Evolutionary conservation across 2,888 invertebrate genomes (phyloP), one percentile per base, ranked within the genome.

Genomic region (Cybosia mesomella): DNA sequence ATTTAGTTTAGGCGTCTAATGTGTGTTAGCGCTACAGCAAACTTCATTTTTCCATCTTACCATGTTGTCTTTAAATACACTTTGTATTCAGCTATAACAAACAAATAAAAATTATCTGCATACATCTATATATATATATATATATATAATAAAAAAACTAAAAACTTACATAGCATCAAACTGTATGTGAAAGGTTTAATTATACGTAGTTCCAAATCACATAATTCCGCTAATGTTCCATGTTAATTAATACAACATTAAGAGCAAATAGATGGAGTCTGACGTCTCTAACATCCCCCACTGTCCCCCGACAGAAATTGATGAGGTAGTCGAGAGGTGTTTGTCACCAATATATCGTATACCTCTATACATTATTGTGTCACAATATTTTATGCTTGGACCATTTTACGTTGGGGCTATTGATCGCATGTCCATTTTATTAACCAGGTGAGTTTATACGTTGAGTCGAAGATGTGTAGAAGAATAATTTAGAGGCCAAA

Each of bases 171-270:
- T 15, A 9, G 3, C 18, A 22, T 10, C 24, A 39, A 59, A 39
- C 55, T 60, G 43, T 43, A 60, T 11, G 24, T 18, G 28, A 24
- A 43, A 43, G 43, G 59, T 59, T 39, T 43, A 39, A 43, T 60
- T 24, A 60, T 34, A 57, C 36, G 39, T 62, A 34, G 62, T 36
- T 34, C 55, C 24, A 57, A 64, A 64, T 57, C 57, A 28, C 36
- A 57, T n/a, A 64, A 55, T 24, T 22, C 58, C 32, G 22, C 32
- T 53, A 65, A 65, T 34, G 58, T 59, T 22, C 49, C 64, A 22
- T 53, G 53, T 60, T 61, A 53, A 59, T 66, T 49, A 66, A 66
- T 61, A 66, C 32, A 57, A 66, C 54, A 55, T 60, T 67, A 67
- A 49, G 55, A 67, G 62, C 57, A 58, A 39, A 58, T 67, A 57